Evolutionary conservation across 2,888 invertebrate genomes (phyloP).

Genomic region (Camponotus fellah): DNA sequence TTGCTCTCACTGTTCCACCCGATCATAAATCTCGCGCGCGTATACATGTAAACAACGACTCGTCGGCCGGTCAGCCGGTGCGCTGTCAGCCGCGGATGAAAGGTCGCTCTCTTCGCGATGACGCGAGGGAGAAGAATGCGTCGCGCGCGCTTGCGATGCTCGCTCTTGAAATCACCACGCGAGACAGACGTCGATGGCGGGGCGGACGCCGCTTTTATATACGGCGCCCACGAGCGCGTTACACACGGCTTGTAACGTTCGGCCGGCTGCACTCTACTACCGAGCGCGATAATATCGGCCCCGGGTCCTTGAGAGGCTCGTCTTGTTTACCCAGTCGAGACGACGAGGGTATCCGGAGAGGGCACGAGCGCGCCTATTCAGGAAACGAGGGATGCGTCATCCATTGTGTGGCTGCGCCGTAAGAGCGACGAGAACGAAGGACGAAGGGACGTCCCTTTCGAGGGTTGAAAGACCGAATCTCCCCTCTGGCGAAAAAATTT

Average conservation of each 20-base stretch:
- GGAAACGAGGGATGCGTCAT: background rate
- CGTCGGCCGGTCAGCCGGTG: no score
- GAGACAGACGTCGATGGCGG: constrained; percentile 69
- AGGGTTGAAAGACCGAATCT: no score
- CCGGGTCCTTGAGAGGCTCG: constrained; percentile 75
- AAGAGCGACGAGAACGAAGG: no score
- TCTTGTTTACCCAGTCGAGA: constrained; percentile 66
- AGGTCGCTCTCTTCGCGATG: background rate
- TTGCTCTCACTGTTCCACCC: constrained; percentile 12
- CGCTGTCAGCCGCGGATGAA: no score
- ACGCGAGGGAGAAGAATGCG: no score
- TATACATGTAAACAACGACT: background rate
- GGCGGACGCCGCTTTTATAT: constrained; percentile 77
- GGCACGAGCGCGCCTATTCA: background rate
- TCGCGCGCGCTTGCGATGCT: constrained; percentile 34
- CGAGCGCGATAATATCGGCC: constrained; percentile 74
- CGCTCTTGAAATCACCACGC: constrained; percentile 68
- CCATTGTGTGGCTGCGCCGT: no score
- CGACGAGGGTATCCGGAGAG: constrained; percentile 33
- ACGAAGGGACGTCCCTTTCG: no score
- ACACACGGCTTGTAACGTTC: constrained; percentile 47
- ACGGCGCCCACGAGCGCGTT: constrained; percentile 72
- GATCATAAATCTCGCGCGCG: constrained; percentile 6
- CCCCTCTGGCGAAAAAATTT: no score
- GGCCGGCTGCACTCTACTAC: constrained; percentile 71